Conservation (phyloP, 2,113 vertebrate genomes). For the Odontesthes bonariensis region DNA sequence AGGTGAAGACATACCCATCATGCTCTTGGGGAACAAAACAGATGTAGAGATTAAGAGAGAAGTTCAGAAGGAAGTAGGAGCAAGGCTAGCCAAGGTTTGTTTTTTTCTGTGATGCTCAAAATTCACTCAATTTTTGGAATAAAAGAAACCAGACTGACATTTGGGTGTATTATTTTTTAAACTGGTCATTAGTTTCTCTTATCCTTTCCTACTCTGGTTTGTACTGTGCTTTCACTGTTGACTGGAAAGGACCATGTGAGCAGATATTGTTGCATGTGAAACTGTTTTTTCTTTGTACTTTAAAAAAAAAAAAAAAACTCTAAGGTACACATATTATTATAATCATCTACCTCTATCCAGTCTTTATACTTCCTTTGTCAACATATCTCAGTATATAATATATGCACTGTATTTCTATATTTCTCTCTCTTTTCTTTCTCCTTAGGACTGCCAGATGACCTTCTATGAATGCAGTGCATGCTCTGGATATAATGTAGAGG, state of each 20-base stretch:
- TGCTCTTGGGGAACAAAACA: slow-evolving; percentile 92
- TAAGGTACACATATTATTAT: too few species aligned
- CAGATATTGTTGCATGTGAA: too few species aligned
- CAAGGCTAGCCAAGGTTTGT: slow-evolving; percentile 90
- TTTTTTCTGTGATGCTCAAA: neutral
- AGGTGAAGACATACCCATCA: slow-evolving; percentile 87
- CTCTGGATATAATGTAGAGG: slow-evolving; percentile 86
- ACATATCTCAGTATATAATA: too few species aligned
- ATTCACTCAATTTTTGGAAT: neutral
- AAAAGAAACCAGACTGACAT: too few species aligned
- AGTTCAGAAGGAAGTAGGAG: slow-evolving; percentile 84
- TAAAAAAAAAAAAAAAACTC: neutral
- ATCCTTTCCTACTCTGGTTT: neutral
- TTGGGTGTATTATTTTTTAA: too few species aligned
- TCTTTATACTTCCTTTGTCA: neutral
- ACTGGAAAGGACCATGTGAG: neutral
- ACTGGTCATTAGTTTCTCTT: too few species aligned
- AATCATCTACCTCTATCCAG: too few species aligned
- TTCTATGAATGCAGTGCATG: slow-evolving; percentile 94
- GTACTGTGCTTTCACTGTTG: slow-evolving; percentile 27
- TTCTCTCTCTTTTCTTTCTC: neutral
- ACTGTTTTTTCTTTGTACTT: neutral
- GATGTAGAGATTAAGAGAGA: slow-evolving; percentile 88
- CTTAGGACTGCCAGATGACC: slow-evolving; percentile 86
- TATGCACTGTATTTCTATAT: neutral